phyloP scores from a whole-genome alignment of 2,113 vertebrate species.

The Festucalex cinctus region DNA sequence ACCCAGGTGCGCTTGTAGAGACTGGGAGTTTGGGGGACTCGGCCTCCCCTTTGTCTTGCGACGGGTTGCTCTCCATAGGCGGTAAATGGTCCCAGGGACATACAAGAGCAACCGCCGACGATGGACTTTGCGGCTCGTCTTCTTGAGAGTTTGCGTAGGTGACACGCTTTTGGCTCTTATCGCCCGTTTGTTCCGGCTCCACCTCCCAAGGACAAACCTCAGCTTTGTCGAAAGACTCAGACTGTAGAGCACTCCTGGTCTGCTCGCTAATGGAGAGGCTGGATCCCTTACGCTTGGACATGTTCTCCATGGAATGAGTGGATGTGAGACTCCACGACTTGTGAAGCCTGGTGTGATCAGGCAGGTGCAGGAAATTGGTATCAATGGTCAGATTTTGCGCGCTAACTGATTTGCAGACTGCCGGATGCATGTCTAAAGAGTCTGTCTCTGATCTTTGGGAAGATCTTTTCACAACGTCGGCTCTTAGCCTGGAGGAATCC shows the following conservation, averaged over 20 bases:
- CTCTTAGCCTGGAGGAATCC: constrained; percentile 60
- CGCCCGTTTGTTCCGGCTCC: constrained; percentile 26
- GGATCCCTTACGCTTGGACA: constrained; percentile 41
- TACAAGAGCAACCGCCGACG: constrained; percentile 51
- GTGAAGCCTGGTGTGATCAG: constrained; percentile 69
- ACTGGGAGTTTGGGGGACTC: constrained; percentile 49
- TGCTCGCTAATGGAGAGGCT: constrained; percentile 60
- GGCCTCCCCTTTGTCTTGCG: constrained; percentile 38
- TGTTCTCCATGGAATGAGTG: constrained; percentile 54
- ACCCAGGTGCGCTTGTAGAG: constrained; percentile 68
- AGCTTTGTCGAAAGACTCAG: constrained; percentile 58
- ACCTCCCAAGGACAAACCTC: constrained; percentile 70
- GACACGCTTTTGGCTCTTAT: constrained; percentile 73
- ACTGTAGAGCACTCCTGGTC: constrained; percentile 55
- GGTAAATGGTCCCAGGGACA: constrained; percentile 70
- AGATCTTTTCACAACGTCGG: constrained; percentile 50
- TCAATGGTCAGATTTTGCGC: constrained; percentile 82
- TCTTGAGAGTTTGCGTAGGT: constrained; percentile 73
- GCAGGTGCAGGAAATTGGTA: constrained; percentile 65
- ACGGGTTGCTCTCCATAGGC: constrained; percentile 27
- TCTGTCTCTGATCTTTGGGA: constrained; percentile 68
- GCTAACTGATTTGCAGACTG: constrained; percentile 84
- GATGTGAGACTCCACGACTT: constrained; percentile 80
- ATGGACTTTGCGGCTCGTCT: constrained; percentile 13
- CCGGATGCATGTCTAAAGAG: constrained; percentile 71